Conservation (phyloP, 2,888 invertebrate genomes). For the Leucophenga montana region DNA sequence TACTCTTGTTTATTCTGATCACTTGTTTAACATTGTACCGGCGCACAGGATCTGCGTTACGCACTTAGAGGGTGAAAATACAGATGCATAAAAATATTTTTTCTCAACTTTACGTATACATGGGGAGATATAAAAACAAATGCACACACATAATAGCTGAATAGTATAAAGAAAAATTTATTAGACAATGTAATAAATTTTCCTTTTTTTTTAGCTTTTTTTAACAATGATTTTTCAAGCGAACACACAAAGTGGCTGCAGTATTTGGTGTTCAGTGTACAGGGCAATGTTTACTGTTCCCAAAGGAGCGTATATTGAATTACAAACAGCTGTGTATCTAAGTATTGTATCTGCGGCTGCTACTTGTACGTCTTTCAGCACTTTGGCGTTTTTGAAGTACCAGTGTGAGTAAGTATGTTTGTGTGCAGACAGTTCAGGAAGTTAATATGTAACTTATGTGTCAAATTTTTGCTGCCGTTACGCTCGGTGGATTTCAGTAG, state of each 20-base stretch:
- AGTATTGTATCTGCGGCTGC: constrained; percentile 22
- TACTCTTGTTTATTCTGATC: background rate
- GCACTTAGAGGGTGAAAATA: constrained; percentile 15
- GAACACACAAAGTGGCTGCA: constrained; percentile 10
- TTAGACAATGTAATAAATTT: constrained; percentile 19
- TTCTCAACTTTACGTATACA: background rate
- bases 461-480: constrained; percentile 14
- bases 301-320: constrained; percentile 23
- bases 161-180: background rate
- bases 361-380: constrained; percentile 21
- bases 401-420: constrained; percentile 23
- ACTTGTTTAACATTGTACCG: constrained; percentile 15
- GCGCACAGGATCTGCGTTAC: background rate
- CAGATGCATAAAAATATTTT: background rate
- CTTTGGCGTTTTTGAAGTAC: constrained; percentile 5
- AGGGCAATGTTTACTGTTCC: constrained; percentile 13
- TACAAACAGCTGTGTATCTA: constrained; percentile 37
- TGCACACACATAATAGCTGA: background rate
- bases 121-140: background rate
- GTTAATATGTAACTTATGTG: constrained; percentile 29
- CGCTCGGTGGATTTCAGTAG: constrained; percentile 1
- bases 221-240: constrained; percentile 1
- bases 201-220: background rate
- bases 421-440: constrained; percentile 15
- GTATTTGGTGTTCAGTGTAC: background rate